Conservation (phyloP, 2,113 vertebrate genomes). For the Otis tarda region DNA sequence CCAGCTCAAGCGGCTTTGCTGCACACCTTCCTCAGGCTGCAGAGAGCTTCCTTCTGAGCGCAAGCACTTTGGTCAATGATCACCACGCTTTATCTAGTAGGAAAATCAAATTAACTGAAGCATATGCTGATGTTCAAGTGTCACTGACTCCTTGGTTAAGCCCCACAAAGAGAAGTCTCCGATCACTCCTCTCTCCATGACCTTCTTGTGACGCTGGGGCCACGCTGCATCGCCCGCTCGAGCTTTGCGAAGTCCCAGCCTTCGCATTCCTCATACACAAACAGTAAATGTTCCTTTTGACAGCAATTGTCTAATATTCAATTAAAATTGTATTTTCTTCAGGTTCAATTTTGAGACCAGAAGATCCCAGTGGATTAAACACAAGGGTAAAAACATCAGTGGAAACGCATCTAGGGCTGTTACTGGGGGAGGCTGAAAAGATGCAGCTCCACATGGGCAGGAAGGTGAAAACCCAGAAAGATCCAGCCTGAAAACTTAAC, state of each 20-base stretch:
- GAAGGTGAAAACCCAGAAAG: neutral
- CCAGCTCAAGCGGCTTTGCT: neutral
- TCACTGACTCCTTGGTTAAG: neutral
- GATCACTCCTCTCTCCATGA: neutral
- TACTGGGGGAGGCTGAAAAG: neutral
- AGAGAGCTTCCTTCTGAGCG: neutral
- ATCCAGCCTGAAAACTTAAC: neutral
- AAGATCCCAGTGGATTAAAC: neutral
- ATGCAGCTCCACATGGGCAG: neutral
- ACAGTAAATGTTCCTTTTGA: neutral
- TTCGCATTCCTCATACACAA: neutral
- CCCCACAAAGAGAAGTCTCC: neutral
- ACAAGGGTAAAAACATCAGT: neutral
- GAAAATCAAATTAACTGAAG: slow-evolving; percentile 24
- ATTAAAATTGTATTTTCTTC: neutral
- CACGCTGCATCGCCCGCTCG: neutral
- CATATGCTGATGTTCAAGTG: neutral
- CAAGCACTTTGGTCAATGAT: neutral
- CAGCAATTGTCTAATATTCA: neutral
- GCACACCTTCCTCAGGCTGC: neutral
- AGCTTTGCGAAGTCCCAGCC: neutral
- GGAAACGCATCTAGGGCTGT: neutral
- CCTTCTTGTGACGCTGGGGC: accelerated
- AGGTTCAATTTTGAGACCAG: neutral
- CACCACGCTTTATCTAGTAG: neutral